Percentiles rank a stretch among this genome's conserved stretches.
These are phyloP conservation scores for Sphyrna mokarran DNA, from an alignment of 2,113 vertebrate genomes.

Conservation along the genomic window DNA sequence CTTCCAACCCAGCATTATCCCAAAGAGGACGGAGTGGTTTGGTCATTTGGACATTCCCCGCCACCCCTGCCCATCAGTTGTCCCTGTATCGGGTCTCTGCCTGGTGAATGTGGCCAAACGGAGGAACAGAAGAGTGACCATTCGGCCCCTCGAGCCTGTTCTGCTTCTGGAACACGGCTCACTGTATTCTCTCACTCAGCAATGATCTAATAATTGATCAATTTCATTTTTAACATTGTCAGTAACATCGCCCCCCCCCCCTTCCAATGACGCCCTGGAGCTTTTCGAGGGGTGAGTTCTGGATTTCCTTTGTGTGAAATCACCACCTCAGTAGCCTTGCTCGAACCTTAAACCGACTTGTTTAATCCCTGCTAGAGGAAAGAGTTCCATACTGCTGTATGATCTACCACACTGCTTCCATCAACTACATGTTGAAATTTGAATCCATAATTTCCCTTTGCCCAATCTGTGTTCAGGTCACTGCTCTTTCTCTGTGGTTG, in stretches of 20 bases:
- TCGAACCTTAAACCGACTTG: background rate
- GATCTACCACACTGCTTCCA: background rate
- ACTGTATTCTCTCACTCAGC: background rate
- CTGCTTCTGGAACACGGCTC: background rate
- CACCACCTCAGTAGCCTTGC: background rate
- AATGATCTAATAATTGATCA: background rate
- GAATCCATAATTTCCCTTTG: background rate
- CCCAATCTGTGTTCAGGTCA: too few relatives aligned
- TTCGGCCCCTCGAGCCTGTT: background rate
- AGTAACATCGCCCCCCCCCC: too few relatives aligned
- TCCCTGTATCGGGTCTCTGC: too few relatives aligned
- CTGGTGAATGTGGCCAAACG: background rate
- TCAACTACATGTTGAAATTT: background rate
- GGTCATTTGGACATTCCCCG: background rate
- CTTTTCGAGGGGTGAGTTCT: background rate
- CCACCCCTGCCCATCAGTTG: background rate
- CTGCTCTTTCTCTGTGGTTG: too few relatives aligned
- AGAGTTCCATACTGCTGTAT: background rate
- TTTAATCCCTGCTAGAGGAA: background rate
- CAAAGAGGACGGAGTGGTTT: background rate
- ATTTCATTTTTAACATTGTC: background rate
- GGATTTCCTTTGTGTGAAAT: background rate
- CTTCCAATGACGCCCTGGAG: too few relatives aligned
- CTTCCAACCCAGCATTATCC: background rate
- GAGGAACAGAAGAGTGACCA: background rate